These are phyloP conservation scores for Brachystomella parvula DNA, from an alignment of 1,140 invertebrate genomes.

Conservation along the genomic window DNA sequence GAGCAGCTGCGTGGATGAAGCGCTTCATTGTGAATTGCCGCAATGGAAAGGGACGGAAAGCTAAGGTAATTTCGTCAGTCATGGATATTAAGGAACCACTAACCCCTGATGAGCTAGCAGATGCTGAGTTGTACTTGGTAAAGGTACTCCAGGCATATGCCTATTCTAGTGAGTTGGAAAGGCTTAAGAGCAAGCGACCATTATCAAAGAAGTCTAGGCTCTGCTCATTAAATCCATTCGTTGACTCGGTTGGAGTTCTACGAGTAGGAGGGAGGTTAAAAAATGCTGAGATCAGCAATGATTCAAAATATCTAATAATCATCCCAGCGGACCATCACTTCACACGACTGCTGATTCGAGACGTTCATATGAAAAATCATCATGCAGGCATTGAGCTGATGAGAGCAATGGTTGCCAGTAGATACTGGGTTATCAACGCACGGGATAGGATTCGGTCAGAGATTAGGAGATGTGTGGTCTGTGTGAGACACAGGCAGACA, in stretches of 20 bases:
- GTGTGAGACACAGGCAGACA: constrained; percentile 22
- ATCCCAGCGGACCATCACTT: constrained; percentile 38
- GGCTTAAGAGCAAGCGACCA: neutral
- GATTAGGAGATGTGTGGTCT: constrained; percentile 30
- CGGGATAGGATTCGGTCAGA: constrained; percentile 21
- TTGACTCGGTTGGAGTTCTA: constrained; percentile 43
- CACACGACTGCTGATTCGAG: constrained; percentile 40
- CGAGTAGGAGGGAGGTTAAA: constrained; percentile 43
- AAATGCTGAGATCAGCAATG: constrained; percentile 33
- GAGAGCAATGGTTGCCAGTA: constrained; percentile 17
- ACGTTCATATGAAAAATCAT: constrained; percentile 39
- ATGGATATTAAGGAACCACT: neutral
- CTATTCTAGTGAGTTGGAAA: neutral
- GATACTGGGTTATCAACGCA: constrained; percentile 37
- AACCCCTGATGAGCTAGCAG: neutral
- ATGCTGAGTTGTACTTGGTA: neutral
- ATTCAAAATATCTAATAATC: constrained; percentile 40
- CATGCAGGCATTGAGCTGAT: constrained; percentile 42
- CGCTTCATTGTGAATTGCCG: neutral
- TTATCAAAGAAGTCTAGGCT: constrained; percentile 29
- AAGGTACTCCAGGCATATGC: neutral
- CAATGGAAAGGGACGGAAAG: neutral
- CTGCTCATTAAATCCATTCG: constrained; percentile 41
- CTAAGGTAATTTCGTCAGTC: too few species aligned
- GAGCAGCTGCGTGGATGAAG: neutral